Percentiles rank a stretch among this genome's conserved stretches.
Conservation (phyloP, 2,888 invertebrate species). For the Eretmocerus hayati region DNA sequence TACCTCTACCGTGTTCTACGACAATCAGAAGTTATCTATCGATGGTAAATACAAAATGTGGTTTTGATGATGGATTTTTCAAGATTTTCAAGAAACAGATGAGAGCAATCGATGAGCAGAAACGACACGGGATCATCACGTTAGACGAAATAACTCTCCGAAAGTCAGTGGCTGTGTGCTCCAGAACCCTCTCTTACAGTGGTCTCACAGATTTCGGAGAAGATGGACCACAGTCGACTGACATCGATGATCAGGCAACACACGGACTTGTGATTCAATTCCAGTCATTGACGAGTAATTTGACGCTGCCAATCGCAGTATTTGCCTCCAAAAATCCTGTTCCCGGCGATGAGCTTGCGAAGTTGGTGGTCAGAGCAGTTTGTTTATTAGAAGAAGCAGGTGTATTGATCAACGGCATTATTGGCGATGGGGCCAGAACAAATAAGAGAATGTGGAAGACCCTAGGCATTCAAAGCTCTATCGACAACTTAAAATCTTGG, state of each 20-base stretch:
- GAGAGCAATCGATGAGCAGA: not conserved
- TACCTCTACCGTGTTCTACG: not conserved
- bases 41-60: not conserved
- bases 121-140: not conserved
- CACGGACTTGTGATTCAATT: slow-evolving; percentile 18
- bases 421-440: slow-evolving; percentile 19
- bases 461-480: slow-evolving; percentile 11
- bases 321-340: slow-evolving; percentile 13
- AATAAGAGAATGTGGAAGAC: slow-evolving; percentile 20
- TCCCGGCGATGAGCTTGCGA: slow-evolving; percentile 3
- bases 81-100: not conserved
- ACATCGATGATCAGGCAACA: not conserved
- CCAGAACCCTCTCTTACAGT: not conserved
- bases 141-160: not conserved
- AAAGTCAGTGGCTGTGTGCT: not conserved
- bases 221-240: not conserved
- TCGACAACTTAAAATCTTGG: slow-evolving; percentile 2
- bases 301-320: slow-evolving; percentile 19
- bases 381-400: slow-evolving; percentile 9
- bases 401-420: slow-evolving; percentile 14
- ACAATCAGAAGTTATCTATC: not conserved
- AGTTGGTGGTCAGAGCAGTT: slow-evolving; percentile 6
- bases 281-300: slow-evolving; percentile 10
- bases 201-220: not conserved
- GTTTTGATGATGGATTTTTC: not conserved